Conservation (phyloP, 2,113 vertebrate genomes). For the Hyla sarda region DNA sequence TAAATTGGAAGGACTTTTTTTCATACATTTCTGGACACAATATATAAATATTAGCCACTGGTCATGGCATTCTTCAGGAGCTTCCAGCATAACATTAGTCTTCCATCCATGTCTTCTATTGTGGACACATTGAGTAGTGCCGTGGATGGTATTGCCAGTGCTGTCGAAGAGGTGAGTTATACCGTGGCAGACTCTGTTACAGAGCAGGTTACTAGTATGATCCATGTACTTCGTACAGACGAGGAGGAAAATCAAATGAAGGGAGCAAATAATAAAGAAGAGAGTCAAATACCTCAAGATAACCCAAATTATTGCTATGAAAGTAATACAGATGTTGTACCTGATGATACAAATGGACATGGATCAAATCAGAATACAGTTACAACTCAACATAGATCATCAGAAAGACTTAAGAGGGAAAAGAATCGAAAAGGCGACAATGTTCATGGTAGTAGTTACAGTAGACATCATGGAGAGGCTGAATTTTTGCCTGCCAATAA, state of each 20-base stretch:
- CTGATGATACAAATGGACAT: slow-evolving; percentile 50
- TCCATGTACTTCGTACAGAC: slow-evolving; percentile 78
- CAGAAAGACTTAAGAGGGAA: slow-evolving; percentile 6
- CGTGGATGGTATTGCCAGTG: slow-evolving; percentile 84
- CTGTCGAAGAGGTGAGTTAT: slow-evolving; percentile 84
- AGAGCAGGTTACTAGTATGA: slow-evolving; percentile 87
- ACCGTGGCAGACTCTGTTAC: slow-evolving; percentile 87
- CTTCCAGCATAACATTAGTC: slow-evolving; percentile 84
- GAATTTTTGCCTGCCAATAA: not conserved
- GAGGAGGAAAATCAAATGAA: slow-evolving; percentile 67
- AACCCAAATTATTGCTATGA: slow-evolving; percentile 39
- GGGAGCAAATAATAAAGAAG: not conserved
- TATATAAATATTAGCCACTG: not conserved
- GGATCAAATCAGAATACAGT: slow-evolving; percentile 30
- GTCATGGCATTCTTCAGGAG: slow-evolving; percentile 92
- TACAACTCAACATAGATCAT: slow-evolving; percentile 46
- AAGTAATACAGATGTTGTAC: slow-evolving; percentile 37
- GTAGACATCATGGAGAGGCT: not conserved
- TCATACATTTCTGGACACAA: not conserved
- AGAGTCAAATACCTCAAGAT: not conserved
- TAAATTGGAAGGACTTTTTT: not conserved
- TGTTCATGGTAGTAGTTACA: not conserved
- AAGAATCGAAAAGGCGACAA: slow-evolving; percentile 24
- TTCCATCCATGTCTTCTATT: slow-evolving; percentile 88
- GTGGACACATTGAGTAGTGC: slow-evolving; percentile 82